These are phyloP conservation scores for Atta texana DNA, from an alignment of 1,140 invertebrate species.

Conservation along the genomic window DNA sequence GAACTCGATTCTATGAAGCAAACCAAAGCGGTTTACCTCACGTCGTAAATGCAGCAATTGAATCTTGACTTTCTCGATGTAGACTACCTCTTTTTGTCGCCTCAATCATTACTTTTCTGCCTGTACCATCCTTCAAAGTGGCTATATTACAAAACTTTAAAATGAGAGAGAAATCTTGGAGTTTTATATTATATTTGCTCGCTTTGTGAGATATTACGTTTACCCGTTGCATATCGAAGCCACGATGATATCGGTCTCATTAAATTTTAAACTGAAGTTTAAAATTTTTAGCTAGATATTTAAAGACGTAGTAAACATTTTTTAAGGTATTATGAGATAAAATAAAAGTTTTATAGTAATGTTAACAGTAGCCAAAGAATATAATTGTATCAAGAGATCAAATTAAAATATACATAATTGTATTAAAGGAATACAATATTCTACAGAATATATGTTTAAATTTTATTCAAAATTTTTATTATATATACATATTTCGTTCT, in stretches of 20 bases:
- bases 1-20: slow-evolving; percentile 13
- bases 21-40: slow-evolving; percentile 53
- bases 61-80: slow-evolving; percentile 63
- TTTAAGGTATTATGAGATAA: not conserved
- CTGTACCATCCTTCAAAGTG: slow-evolving; percentile 16
- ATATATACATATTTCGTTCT: not conserved
- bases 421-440: not conserved
- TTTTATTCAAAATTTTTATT: not conserved
- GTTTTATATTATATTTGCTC: slow-evolving; percentile 64
- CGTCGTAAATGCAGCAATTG: slow-evolving; percentile 77
- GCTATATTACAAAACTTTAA: slow-evolving; percentile 71
- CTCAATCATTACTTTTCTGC: slow-evolving; percentile 33
- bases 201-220: slow-evolving; percentile 30
- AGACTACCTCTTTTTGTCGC: slow-evolving; percentile 34
- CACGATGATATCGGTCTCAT: not conserved
- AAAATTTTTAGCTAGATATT: not conserved
- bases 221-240: not conserved
- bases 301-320: not conserved
- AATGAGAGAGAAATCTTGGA: slow-evolving; percentile 45
- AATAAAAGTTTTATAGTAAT: not conserved
- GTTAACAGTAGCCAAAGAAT: not conserved
- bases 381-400: not conserved
- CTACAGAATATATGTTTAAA: not conserved
- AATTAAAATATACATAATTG: not conserved
- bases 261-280: not conserved